These are phyloP conservation scores for Notechis scutatus DNA, from an alignment of 2,113 vertebrate genomes.

Conservation along the genomic window DNA sequence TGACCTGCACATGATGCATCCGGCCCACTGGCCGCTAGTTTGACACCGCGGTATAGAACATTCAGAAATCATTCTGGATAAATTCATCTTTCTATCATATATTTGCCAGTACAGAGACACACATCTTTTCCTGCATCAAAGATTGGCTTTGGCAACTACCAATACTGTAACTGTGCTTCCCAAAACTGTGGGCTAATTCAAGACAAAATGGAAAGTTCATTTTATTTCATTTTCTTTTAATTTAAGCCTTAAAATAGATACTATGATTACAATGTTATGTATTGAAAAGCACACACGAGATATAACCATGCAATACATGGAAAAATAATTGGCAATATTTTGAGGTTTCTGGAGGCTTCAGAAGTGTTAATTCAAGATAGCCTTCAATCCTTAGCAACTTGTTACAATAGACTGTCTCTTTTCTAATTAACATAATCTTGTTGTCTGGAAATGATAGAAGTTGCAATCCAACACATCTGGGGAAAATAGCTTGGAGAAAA, in stretches of 20 bases:
- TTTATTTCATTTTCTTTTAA: not conserved
- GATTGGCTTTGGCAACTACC: not conserved
- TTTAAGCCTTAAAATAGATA: not conserved
- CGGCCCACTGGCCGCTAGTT: no score
- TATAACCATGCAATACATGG: not conserved
- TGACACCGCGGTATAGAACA: not conserved
- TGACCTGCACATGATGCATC: no score
- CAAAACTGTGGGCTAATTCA: not conserved
- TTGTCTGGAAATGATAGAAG: not conserved
- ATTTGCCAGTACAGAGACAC: not conserved
- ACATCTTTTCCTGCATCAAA: not conserved
- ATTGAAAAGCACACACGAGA: not conserved
- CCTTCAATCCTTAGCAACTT: not conserved
- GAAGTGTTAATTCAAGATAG: not conserved
- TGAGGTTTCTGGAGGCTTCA: not conserved
- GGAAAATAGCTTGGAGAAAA: not conserved
- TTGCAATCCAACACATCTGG: not conserved
- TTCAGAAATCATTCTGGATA: not conserved
- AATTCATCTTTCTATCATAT: not conserved
- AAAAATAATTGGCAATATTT: not conserved
- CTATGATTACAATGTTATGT: not conserved
- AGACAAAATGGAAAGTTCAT: not conserved
- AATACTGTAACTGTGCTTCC: not conserved
- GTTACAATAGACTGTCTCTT: not conserved
- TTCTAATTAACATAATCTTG: not conserved